These are phyloP conservation scores for Aphidius colemani DNA, from an alignment of 2,888 invertebrate genomes.

Conservation along the genomic window DNA sequence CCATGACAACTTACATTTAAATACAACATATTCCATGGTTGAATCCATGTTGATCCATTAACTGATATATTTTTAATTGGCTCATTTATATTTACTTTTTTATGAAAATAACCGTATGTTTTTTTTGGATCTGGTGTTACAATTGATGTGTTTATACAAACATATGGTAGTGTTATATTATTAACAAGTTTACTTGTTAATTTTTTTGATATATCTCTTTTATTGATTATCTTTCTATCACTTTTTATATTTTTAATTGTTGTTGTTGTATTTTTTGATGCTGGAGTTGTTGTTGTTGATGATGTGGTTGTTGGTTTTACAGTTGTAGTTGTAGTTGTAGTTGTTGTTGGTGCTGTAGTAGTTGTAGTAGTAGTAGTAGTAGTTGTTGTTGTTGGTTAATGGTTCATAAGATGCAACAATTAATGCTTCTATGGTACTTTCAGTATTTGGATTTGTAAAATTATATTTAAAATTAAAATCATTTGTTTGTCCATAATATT, in stretches of 20 bases:
- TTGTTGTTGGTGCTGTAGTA: conserved; percentile 10
- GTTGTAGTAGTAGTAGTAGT: conserved; percentile 28
- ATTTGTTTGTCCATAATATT: conserved; percentile 68
- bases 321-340: conserved; percentile 15
- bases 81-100: conserved; percentile 69
- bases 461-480: conserved; percentile 68
- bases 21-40: conserved; percentile 77
- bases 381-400: conserved; percentile 44
- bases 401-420: conserved; percentile 74
- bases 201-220: neutral
- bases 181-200: conserved; percentile 34
- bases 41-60: conserved; percentile 80
- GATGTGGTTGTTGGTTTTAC: conserved; percentile 29
- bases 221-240: too few species aligned
- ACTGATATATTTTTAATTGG: conserved; percentile 74
- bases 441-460: conserved; percentile 67
- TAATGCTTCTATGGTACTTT: conserved; percentile 71
- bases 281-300: conserved; percentile 29
- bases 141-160: conserved; percentile 67
- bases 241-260: conserved; percentile 13
- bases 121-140: conserved; percentile 70
- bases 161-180: conserved; percentile 59
- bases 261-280: conserved; percentile 25
- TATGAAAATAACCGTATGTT: conserved; percentile 75
- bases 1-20: conserved; percentile 76